These are phyloP conservation scores for Drosophila lowei DNA, from an alignment of 1,140 invertebrate genomes.

Conservation along the genomic window DNA sequence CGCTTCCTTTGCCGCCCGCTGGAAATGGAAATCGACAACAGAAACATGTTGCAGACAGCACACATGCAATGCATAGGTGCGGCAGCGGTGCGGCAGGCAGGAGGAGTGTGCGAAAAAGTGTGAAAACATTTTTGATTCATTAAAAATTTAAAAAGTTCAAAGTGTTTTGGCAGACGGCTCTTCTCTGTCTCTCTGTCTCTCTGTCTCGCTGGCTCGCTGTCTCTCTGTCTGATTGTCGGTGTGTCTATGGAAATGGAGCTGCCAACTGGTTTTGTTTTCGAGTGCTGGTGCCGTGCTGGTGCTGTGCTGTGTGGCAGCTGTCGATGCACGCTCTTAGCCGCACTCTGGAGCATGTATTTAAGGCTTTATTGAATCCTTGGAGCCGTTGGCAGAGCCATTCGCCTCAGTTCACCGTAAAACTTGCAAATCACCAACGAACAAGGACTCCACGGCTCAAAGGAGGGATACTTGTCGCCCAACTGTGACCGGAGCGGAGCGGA, in stretches of 20 bases:
- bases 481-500: constrained; percentile 51
- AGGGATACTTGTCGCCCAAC: constrained; percentile 65
- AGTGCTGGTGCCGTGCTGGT: not conserved
- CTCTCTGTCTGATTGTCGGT: constrained; percentile 5
- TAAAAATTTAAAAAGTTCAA: constrained; percentile 83
- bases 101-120: constrained; percentile 69
- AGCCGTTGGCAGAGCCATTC: not conserved
- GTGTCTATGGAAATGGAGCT: constrained; percentile 24
- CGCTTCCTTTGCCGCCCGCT: constrained; percentile 1
- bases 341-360: constrained; percentile 1
- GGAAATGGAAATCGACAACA: constrained; percentile 65
- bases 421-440: constrained; percentile 33
- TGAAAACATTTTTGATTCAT: constrained; percentile 82
- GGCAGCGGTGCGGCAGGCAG: constrained; percentile 15
- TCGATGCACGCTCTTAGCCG: constrained; percentile 1
- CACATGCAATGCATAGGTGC: constrained; percentile 9
- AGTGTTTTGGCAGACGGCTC: constrained; percentile 71
- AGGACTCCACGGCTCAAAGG: not conserved
- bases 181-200: too few relatives aligned
- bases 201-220: too few relatives aligned
- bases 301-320: too few relatives aligned
- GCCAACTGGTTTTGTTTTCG: constrained; percentile 21
- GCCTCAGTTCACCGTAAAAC: constrained; percentile 37
- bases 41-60: constrained; percentile 30
- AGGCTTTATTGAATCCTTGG: constrained; percentile 17